Evolutionary conservation across 2,797 vertebrate genomes (phyloP), one percentile per base, ranked within the genome.

Genomic region (Acridotheres tristis): DNA sequence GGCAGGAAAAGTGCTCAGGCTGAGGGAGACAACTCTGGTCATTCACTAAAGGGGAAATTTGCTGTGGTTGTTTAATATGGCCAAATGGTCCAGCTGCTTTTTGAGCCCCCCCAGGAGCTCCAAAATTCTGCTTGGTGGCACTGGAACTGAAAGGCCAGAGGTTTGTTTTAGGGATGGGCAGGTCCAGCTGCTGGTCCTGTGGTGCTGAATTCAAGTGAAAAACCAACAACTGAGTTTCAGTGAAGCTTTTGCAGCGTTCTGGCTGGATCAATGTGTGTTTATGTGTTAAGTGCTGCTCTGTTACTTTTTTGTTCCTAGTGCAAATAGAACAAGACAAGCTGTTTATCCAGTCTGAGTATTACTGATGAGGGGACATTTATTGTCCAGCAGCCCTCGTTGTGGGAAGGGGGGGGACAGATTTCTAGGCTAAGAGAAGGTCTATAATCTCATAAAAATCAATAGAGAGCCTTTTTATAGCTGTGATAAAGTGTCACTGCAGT

Each of bases 21-120:
- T 94, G 93, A 92, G 69, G 87, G 71, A 62, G 67, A 63, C 66
- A 97, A 67, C 86, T 96, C 40, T 71, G 61, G 57, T 76, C 40
- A 80, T 38, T 16, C 80, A 81, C 63, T 65, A 3, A 30, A 85
- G 42, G 76, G 74, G 73, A 25, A 62, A 62, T 85, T n/a, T 86
- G n/a, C 63, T 96, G 59, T 8, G 13, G 59, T 90, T 63, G 26
- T 42, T 89, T 23, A 10, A 40, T 69, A 22, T 43, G 38, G 40
- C 42, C 11, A 2, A 50, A 22, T 53, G 40, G 59, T 16, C 48
- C 63, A 66, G 30, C 21, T 32, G 77, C 38, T 85, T 8, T 63
- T 16, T 61, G 78, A 48, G 9, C 47, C 4, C 15, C 43, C 69
- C 82, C 30, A 16, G 48, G 30, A 40, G 62, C 6, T 50, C 1